Conservation (phyloP, 2,888 invertebrate genomes). For the Erpobdella octoculata region DNA sequence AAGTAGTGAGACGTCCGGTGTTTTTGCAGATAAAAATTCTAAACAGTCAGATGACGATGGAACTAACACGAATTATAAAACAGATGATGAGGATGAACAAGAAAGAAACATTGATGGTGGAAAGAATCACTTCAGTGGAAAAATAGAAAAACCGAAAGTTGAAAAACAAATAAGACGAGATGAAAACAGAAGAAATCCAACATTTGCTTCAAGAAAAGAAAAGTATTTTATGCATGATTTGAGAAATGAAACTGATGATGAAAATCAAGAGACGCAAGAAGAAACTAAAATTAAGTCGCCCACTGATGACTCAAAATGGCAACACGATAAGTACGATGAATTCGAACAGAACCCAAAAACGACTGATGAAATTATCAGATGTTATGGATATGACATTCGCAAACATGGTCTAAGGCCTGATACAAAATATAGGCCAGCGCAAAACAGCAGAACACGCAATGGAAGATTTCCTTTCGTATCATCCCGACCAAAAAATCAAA, state of each 20-base stretch:
- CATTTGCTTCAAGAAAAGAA: slow-evolving; percentile 89
- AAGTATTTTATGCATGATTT: slow-evolving; percentile 89
- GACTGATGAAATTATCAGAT: slow-evolving; percentile 70
- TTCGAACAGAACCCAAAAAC: slow-evolving; percentile 75
- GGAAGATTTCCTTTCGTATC: neutral
- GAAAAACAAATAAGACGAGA: slow-evolving; percentile 76
- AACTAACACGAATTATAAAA: neutral
- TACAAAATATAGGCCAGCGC: neutral
- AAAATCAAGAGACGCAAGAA: neutral
- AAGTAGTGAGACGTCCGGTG: too few relatives aligned
- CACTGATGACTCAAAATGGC: slow-evolving; percentile 64
- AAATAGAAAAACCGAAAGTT: slow-evolving; percentile 66
- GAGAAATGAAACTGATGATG: slow-evolving; percentile 37
- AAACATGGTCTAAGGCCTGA: slow-evolving; percentile 37
- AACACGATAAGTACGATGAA: slow-evolving; percentile 76
- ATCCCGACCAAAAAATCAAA: neutral
- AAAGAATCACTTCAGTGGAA: slow-evolving; percentile 40
- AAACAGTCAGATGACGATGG: slow-evolving; percentile 6
- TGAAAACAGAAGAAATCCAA: slow-evolving; percentile 88
- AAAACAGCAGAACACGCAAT: neutral
- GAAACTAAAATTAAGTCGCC: slow-evolving; percentile 46
- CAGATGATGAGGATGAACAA: slow-evolving; percentile 25
- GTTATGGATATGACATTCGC: slow-evolving; percentile 88
- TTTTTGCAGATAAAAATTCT: neutral
- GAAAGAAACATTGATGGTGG: neutral